Evolutionary conservation across 2,113 vertebrate species (phyloP).

Genomic region (Chaetodon auriga): DNA sequence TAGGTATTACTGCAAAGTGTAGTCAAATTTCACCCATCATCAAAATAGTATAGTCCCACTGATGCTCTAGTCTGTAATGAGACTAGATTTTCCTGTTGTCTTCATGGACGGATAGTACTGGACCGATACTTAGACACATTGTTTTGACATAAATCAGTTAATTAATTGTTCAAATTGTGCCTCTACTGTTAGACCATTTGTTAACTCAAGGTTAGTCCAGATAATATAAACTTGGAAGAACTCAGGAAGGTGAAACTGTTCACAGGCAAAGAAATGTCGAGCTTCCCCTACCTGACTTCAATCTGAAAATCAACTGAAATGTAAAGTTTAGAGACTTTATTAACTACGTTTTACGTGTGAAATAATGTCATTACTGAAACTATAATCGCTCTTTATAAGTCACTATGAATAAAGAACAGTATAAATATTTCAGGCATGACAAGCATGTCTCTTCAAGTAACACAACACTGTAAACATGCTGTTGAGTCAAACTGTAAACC

Average conservation of each 20-base stretch:
- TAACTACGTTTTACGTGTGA: neutral
- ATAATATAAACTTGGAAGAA: neutral
- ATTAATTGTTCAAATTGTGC: neutral
- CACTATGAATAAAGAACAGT: neutral
- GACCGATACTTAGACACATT: neutral
- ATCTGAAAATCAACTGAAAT: neutral
- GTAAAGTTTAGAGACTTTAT: neutral
- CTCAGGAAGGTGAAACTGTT: neutral
- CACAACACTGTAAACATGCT: constrained; percentile 23
- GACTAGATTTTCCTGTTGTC: neutral
- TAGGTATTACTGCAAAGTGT: neutral
- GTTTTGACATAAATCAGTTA: neutral
- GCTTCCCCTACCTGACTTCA: neutral
- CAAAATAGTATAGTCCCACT: neutral
- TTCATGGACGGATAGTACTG: neutral
- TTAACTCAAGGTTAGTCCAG: neutral
- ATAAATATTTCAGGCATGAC: neutral
- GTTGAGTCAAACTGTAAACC: constrained; percentile 26
- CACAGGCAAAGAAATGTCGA: neutral
- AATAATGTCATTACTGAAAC: neutral
- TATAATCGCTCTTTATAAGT: neutral
- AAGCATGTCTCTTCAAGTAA: constrained; percentile 12
- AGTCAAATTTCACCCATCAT: neutral
- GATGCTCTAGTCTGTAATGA: neutral
- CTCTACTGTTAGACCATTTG: neutral